phyloP scores from a whole-genome alignment of 2,113 vertebrate genomes.

The Elanus axillaris region DNA sequence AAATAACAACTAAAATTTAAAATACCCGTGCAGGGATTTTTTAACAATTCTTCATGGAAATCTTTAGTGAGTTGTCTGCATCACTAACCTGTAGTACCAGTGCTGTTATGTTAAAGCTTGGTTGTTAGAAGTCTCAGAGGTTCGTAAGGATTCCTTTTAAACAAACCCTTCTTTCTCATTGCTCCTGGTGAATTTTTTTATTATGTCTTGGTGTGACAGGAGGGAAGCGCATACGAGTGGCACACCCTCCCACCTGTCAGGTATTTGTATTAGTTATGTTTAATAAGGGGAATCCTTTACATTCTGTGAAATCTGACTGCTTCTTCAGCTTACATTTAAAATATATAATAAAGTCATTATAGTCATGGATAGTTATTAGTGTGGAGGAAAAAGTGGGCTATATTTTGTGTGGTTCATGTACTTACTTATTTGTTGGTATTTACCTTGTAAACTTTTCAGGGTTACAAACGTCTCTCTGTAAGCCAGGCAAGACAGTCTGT shows the following conservation, averaged over 20 bases:
- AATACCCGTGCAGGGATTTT: fast-evolving
- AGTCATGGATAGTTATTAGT: neutral
- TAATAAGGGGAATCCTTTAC: neutral
- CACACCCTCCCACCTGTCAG: neutral
- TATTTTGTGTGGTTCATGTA: neutral
- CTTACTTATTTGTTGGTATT: neutral
- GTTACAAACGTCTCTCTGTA: neutral
- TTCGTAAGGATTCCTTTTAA: neutral
- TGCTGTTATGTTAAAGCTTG: neutral
- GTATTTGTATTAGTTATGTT: neutral
- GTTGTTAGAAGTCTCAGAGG: neutral
- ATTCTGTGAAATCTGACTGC: neutral
- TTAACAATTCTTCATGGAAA: neutral
- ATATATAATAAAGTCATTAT: neutral
- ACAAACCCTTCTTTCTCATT: neutral
- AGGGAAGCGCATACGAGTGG: neutral
- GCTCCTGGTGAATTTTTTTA: neutral
- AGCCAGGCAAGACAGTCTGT: neutral
- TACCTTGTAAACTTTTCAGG: neutral
- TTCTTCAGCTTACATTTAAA: neutral
- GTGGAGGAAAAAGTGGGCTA: neutral
- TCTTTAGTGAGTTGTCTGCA: neutral
- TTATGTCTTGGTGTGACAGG: neutral
- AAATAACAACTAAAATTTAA: neutral
- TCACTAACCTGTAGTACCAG: neutral